Conservation (phyloP, 2,888 invertebrate genomes). For the Pseudococcus longispinus region DNA sequence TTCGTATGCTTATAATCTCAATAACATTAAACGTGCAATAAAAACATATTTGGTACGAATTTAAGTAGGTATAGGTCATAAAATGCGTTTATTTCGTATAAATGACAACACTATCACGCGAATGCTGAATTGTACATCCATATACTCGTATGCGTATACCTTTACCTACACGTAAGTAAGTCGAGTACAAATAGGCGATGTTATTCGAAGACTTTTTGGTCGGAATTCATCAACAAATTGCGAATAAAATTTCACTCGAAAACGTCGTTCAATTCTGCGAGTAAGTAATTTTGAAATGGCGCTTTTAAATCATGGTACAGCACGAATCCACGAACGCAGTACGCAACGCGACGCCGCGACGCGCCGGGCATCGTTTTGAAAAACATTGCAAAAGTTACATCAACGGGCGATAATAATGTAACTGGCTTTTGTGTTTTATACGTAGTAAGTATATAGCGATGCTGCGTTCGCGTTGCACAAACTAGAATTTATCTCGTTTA, state of each 20-base stretch:
- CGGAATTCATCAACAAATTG: background rate
- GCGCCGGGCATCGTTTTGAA: background rate
- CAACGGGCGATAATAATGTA: background rate
- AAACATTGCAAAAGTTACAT: background rate
- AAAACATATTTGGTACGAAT: no score
- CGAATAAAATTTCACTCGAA: background rate
- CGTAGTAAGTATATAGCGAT: background rate
- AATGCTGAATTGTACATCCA: no score
- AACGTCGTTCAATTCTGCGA: background rate
- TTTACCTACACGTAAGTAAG: no score
- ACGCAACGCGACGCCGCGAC: background rate
- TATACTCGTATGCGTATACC: no score
- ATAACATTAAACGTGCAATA: no score
- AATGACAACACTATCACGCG: no score
- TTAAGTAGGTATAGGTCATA: no score
- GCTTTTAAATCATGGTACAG: background rate
- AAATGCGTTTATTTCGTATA: no score
- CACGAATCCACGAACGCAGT: background rate
- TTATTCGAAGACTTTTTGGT: no score
- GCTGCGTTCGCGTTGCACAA: background rate
- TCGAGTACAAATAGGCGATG: no score
- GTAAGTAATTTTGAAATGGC: background rate
- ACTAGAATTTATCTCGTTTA: background rate
- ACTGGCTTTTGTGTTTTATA: no score
- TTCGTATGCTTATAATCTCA: no score